phyloP scores from a whole-genome alignment of 2,888 invertebrate species.

The Plagodis pulveraria region DNA sequence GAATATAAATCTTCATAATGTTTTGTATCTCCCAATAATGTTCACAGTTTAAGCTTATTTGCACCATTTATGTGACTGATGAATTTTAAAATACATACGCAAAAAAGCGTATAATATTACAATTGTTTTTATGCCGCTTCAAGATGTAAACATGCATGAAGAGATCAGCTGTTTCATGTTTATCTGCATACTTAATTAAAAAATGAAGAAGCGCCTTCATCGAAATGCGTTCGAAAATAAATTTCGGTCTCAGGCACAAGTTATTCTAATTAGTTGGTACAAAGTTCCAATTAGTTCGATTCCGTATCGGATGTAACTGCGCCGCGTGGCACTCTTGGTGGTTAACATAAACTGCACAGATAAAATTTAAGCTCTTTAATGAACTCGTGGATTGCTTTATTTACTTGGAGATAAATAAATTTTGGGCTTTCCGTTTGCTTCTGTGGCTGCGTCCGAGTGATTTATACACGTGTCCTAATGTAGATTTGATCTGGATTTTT shows the following conservation, averaged over 20 bases:
- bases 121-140: conserved; percentile 24
- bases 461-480: conserved; percentile 45
- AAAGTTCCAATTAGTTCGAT: conserved; percentile 73
- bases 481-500: conserved; percentile 44
- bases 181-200: conserved; percentile 39
- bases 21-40: conserved; percentile 47
- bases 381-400: conserved; percentile 72
- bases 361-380: conserved; percentile 77
- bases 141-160: conserved; percentile 14
- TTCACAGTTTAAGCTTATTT: conserved; percentile 39
- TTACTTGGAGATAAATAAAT: conserved; percentile 66
- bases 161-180: conserved; percentile 29
- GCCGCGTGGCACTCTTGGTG: conserved; percentile 52
- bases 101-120: conserved; percentile 28
- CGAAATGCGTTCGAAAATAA: conserved; percentile 50
- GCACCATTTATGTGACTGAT: conserved; percentile 44
- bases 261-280: conserved; percentile 77
- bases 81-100: conserved; percentile 29
- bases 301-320: conserved; percentile 60
- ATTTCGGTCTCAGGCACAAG: conserved; percentile 53
- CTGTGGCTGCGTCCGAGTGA: conserved; percentile 43
- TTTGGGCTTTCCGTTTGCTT: conserved; percentile 55
- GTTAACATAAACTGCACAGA: conserved; percentile 74
- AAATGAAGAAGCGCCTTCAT: conserved; percentile 50
- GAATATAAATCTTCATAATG: conserved; percentile 52